These are phyloP conservation scores for Maccullochella peelii DNA, from an alignment of 2,113 vertebrate species.

Conservation along the genomic window DNA sequence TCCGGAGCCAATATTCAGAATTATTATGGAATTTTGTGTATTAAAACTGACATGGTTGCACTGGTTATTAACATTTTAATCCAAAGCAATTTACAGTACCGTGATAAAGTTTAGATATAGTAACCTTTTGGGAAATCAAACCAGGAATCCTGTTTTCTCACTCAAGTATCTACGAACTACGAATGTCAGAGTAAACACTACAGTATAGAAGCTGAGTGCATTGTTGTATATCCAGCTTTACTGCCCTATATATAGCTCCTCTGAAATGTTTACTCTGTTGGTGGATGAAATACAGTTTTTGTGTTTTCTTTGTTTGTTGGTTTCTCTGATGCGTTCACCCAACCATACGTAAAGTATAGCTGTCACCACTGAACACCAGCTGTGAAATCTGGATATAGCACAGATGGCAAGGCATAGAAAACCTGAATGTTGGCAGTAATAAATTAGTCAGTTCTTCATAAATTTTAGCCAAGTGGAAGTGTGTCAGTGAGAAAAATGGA, in stretches of 20 bases:
- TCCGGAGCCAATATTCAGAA: no score
- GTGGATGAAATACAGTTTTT: constrained; percentile 26
- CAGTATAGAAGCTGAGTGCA: background rate
- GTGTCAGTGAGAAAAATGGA: constrained; percentile 20
- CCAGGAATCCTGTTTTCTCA: background rate
- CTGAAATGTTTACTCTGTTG: constrained; percentile 9
- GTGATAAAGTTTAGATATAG: background rate
- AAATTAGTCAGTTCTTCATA: constrained; percentile 47
- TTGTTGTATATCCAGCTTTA: background rate
- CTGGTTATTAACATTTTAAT: constrained; percentile 3
- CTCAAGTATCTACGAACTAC: background rate
- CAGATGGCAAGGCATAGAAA: constrained; percentile 58
- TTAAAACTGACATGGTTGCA: background rate
- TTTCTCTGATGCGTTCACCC: constrained; percentile 39
- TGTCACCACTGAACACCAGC: constrained; percentile 47
- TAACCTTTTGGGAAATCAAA: background rate
- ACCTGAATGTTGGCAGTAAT: constrained; percentile 62
- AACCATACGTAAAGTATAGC: constrained; percentile 39
- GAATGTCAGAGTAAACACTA: background rate
- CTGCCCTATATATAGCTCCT: background rate
- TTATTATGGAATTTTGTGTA: no score
- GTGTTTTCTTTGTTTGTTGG: constrained; percentile 41
- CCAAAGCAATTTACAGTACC: background rate
- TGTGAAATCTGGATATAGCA: constrained; percentile 57
- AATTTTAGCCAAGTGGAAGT: constrained; percentile 48